phyloP scores from a whole-genome alignment of 2,113 vertebrate genomes.

The Campylorhamphus procurvoides region DNA sequence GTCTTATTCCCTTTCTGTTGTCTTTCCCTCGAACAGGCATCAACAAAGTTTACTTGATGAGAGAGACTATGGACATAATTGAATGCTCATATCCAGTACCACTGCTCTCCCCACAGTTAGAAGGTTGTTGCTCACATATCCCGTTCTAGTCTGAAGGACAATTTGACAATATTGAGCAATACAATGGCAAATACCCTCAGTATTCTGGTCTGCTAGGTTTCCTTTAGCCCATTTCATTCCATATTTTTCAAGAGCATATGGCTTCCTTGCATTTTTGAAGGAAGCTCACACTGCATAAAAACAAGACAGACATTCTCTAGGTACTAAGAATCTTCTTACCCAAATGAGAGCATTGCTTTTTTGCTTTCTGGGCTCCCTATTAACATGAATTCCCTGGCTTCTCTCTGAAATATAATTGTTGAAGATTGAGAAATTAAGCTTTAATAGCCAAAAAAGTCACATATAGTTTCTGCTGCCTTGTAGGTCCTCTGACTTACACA shows the following conservation, averaged over 20 bases:
- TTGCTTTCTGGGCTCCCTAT: not conserved
- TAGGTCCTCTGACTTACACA: not conserved
- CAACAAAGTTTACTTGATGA: not conserved
- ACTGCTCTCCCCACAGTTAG: rapidly evolving
- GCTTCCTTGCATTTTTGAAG: not conserved
- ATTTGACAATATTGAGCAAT: not conserved
- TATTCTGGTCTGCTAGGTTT: not conserved
- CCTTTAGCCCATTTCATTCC: not conserved
- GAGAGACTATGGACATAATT: not conserved
- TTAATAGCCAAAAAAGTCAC: not conserved
- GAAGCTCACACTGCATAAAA: not conserved
- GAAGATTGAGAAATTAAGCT: not conserved
- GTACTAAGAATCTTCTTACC: not conserved
- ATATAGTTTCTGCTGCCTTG: not conserved
- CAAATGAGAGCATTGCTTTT: not conserved
- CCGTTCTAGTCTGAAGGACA: not conserved
- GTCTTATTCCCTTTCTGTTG: not conserved
- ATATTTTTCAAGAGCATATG: not conserved
- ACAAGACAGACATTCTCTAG: not conserved
- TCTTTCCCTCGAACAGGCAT: not conserved
- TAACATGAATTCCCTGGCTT: not conserved
- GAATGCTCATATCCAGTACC: not conserved
- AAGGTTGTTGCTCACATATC: rapidly evolving
- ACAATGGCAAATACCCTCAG: not conserved
- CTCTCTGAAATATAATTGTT: not conserved